Evolutionary conservation across 2,797 vertebrate genomes (phyloP).

Genomic region (Argyrosomus regius): DNA sequence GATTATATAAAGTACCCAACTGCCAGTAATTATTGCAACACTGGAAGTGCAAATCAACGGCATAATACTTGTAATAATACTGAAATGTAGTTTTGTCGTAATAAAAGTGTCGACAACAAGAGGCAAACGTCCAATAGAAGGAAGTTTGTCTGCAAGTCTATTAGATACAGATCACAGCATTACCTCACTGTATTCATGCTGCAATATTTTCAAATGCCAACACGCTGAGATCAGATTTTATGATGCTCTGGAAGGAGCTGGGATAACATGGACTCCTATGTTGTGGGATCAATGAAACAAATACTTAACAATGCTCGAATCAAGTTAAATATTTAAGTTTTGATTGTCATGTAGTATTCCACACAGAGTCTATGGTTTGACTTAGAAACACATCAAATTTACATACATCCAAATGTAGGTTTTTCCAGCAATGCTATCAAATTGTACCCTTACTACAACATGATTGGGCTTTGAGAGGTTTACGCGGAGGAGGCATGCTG

Average conservation of each 20-base stretch:
- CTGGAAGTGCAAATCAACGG: not conserved
- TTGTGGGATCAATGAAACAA: not conserved
- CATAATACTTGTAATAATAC: not conserved
- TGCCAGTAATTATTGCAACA: not conserved
- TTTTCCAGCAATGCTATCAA: not conserved
- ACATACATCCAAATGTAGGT: not conserved
- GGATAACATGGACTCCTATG: not conserved
- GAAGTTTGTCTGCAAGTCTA: not conserved
- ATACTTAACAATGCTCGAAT: not conserved
- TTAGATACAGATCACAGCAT: not conserved
- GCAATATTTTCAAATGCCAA: slow-evolving; percentile 1
- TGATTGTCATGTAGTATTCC: not conserved
- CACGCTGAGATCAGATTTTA: not conserved
- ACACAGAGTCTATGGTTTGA: not conserved
- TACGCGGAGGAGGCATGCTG: slow-evolving; percentile 47
- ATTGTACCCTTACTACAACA: not conserved
- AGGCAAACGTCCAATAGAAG: not conserved
- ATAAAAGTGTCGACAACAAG: not conserved
- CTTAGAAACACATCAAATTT: not conserved
- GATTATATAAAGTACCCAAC: slow-evolving; percentile 3
- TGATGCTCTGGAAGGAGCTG: not conserved
- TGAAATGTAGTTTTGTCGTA: not conserved
- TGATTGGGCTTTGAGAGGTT: slow-evolving; percentile 84
- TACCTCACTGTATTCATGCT: not conserved
- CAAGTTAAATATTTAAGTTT: not conserved